Evolutionary conservation across 2,797 vertebrate genomes (phyloP), one percentile per base, ranked within the genome.

Genomic region (Acanthiza pusilla): DNA sequence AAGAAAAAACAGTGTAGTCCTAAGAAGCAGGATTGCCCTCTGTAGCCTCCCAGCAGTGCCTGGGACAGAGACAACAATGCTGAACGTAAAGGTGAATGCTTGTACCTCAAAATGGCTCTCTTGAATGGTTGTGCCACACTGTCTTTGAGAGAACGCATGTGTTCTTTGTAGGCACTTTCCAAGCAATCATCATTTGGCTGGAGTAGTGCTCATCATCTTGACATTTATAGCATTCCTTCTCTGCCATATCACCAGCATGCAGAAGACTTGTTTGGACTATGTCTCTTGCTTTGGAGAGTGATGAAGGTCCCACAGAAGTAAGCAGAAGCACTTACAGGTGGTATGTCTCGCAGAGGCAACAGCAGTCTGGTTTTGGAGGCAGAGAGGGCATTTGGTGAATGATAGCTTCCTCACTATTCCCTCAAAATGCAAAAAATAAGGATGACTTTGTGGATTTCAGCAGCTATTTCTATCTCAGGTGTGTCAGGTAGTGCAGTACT

Each of bases 161-260:
- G 60, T 58, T 77, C 53, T 78, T 54, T 16, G 1, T 42, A 61
- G 19, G 32, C 43, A 57, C 27, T 94, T 92, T 76, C 75, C 84
- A 94, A 85, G 36, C 18, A 60, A 48, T 73, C 48, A n/a, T 90
- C 27, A 25, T 67, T 67, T 87, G 78, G 71, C 88, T 95, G 80
- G 27, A 77, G 53, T 53, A 72, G 29, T 18, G 48, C 36, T 92
- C 53, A 48, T 91, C 51, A 73, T 67, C 81, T 71, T 87, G 60
- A 70, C 53, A 45, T 89, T 91, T 82, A 67, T 30, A 72, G 23
- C 19, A 30, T 78, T 68, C 14, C 22, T 82, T 74, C 70, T 86
- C 70, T 86, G 83, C 66, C 61, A 72, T 50, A 65, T 47, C 83
- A 57, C 38, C 60, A 68, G 71, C 5, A 5, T 50, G 34, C 62